Evolutionary conservation across 2,888 invertebrate species (phyloP).

Genomic region (Dasysyrphus albostriatus): DNA sequence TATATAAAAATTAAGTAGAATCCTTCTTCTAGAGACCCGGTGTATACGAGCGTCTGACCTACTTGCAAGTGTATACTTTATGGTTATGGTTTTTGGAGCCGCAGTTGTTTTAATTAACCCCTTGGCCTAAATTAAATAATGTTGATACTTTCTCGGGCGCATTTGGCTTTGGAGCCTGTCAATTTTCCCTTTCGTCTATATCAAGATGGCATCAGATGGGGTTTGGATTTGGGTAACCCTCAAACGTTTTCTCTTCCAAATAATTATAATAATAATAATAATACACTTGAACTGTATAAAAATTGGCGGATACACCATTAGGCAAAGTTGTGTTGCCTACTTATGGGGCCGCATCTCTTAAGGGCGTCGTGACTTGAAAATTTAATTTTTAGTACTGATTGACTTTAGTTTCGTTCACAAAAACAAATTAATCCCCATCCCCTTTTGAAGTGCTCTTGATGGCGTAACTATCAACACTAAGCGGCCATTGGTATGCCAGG

Average conservation of each 20-base stretch:
- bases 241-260: conserved; percentile 14
- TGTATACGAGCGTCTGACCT: conserved; percentile 64
- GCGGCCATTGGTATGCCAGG: background rate
- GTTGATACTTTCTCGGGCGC: conserved; percentile 64
- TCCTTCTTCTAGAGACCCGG: conserved; percentile 37
- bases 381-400: background rate
- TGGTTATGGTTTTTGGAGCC: conserved; percentile 73
- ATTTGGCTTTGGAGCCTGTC: conserved; percentile 20
- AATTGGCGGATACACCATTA: background rate
- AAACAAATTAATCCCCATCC: background rate
- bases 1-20: conserved; percentile 32
- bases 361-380: background rate
- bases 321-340: background rate
- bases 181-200: conserved; percentile 12
- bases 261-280: background rate
- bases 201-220: background rate
- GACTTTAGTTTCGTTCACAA: background rate
- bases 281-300: background rate
- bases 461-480: background rate
- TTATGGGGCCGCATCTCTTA: conserved; percentile 3
- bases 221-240: background rate
- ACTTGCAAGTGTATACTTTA: conserved; percentile 70
- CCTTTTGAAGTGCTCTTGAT: background rate
- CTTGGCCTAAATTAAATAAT: conserved; percentile 75
- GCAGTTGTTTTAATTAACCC: conserved; percentile 75